Evolutionary conservation across 2,888 invertebrate genomes (phyloP), one percentile per base, ranked within the genome.

Genomic region (Eustalomyia histrio): DNA sequence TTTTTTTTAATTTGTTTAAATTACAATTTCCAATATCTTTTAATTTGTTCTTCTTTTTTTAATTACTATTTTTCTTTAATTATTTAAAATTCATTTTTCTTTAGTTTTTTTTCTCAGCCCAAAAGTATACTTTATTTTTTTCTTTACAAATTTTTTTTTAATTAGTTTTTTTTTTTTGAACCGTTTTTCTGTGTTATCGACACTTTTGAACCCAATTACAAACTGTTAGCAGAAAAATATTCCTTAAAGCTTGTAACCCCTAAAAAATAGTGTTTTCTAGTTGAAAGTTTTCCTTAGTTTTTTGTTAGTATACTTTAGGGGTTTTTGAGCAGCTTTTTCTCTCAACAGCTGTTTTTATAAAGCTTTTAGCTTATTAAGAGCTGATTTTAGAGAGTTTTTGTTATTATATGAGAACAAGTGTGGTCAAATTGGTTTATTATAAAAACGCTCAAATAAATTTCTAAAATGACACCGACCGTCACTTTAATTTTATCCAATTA

Each of bases 231-330:
- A 69, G 58, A 64, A 24, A 64, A 35, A 21, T 68, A 72, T 76
- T 47, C 63, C 72, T 68, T 64, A 79, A 79, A 79, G 72, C 76
- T 82, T 79, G 57, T 69, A 65, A 76, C 79, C 72, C 71, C 55
- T 58, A 68, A 71, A 75, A 33, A 60, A 29, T 29, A 75, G 29
- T 12, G 21, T 50, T 57, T n/a, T 14, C 7, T 18, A n/a, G 12
- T 47, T 8, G 53, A 57, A 18, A 53, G 39, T 67, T 52, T 60
- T n/a, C 14, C 58, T 57, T 24, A 24, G 17, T 24, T 55, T 43
- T 55, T 57, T 39, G 57, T 43, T 60, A 47, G 68, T 29, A 76
- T 81, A 53, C 67, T 65, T 78, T 61, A 65, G 55, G 69, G 69
- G 69, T 55, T 78, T 18, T 12, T 16, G 8, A 53, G 52, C 16